Base-by-base conservation (phyloP, 2,888 invertebrate species). In the Folsomia candida region DNA sequence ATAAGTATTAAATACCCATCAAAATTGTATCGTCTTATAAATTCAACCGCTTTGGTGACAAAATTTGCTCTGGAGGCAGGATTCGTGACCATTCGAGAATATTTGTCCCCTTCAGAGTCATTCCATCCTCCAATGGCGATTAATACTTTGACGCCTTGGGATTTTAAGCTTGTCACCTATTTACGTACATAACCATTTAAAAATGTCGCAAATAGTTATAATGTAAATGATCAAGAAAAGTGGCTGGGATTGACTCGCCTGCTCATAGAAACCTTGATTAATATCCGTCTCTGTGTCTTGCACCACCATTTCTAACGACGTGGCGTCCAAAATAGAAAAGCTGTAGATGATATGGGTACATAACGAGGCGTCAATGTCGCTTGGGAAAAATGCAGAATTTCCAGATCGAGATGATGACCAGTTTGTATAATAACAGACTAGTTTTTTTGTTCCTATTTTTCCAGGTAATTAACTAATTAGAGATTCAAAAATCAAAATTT, bases 121-220 rank as follows among this genome's bases (percentile, higher is more conserved):
- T 93, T 94, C 96, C 96, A 96, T 0, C 96, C 97, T 2, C 96
- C 97, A 70, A 97, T 88, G 0, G 94, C 95, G 1, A 97, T 85
- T 0, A 92, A 85, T 0, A 93, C 91, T 82, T 92, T 93, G 11
- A 92, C 86, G 0, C 91, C 90, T 75, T 88, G 88, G 1, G 86
- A 84, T 76, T 89, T 92, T 26, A 90, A 85, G 0, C 88, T 88
- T 0, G 90, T 89, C 1, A 95, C 37, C 37, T 91, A 81, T 93
- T 89, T 81, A 93, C 92, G 82, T 94, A 95, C 83, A 94, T 94
- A 82, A 94, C 94, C 75, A 92, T 14, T 37, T 81, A 92, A 92
- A 73, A 94, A 91, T 0, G 89, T 88, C n/a, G n/a, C n/a, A n/a
- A n/a, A n/a, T n/a, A n/a, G n/a, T n/a, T n/a, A n/a, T 37, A 37